A percentile compares a stretch with the other conserved stretches of the same genome.
These are phyloP conservation scores for Tretioscincus oriximinensis DNA, from an alignment of 2,113 vertebrate species.

Conservation along the genomic window DNA sequence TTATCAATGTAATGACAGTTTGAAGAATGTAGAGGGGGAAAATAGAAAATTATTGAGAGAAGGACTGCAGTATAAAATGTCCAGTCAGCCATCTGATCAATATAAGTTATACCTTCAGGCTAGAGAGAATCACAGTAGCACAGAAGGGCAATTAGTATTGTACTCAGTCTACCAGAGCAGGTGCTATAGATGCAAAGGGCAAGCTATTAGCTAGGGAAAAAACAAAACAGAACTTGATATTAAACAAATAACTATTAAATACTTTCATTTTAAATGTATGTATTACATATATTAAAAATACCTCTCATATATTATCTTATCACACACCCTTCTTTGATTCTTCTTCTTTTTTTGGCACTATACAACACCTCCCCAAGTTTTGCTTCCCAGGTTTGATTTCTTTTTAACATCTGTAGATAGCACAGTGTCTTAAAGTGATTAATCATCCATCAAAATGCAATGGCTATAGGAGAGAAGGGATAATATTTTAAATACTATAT, in stretches of 20 bases:
- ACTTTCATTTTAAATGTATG: conserved; percentile 9
- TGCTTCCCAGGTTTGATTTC: conserved; percentile 9
- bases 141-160: not conserved
- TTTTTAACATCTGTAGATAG: conserved; percentile 44
- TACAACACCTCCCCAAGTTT: not conserved
- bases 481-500: conserved; percentile 31
- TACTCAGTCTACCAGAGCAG: conserved; percentile 8
- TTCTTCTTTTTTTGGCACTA: not conserved
- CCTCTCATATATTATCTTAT: not conserved
- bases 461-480: not conserved
- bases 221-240: conserved; percentile 29
- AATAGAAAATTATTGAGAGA: not conserved
- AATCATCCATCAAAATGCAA: conserved; percentile 44
- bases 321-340: not conserved
- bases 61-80: not conserved
- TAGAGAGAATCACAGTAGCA: conserved; percentile 7
- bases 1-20: not conserved
- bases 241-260: not conserved
- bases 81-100: conserved; percentile 1
- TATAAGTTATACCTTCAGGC: not conserved
- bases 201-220: not conserved
- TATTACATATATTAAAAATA: not conserved
- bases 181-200: conserved; percentile 12
- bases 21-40: not conserved
- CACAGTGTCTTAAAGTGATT: conserved; percentile 19